phyloP scores from a whole-genome alignment of 2,888 invertebrate genomes.

The Fabriciana adippe region DNA sequence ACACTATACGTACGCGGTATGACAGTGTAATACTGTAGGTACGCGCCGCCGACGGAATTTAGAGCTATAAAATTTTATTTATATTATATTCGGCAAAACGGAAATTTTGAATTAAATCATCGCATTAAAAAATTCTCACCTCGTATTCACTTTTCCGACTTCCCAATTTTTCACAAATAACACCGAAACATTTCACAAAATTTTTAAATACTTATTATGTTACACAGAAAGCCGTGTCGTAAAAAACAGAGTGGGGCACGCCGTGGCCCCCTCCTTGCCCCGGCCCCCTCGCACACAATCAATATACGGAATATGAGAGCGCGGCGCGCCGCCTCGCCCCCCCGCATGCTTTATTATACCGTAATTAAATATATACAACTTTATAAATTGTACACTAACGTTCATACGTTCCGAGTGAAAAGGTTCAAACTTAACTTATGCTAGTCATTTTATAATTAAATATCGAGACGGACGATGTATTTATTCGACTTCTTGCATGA shows the following conservation, averaged over 20 bases:
- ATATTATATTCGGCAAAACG: constrained; percentile 66
- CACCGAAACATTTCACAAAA: constrained; percentile 82
- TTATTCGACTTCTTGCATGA: constrained; percentile 31
- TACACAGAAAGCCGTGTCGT: constrained; percentile 83
- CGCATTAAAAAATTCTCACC: constrained; percentile 71
- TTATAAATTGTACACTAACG: constrained; percentile 71
- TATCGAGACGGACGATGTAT: constrained; percentile 34
- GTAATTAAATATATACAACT: constrained; percentile 81
- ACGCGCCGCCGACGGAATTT: constrained; percentile 80
- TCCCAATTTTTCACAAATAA: constrained; percentile 79
- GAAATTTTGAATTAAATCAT: constrained; percentile 63
- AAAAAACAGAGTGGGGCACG: constrained; percentile 84
- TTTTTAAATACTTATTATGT: constrained; percentile 81
- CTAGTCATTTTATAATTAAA: constrained; percentile 38
- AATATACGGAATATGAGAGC: constrained; percentile 83
- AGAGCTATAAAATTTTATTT: constrained; percentile 75
- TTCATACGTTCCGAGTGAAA: constrained; percentile 57
- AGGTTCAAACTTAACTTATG: constrained; percentile 37
- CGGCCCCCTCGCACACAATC: constrained; percentile 82
- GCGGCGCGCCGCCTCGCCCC: constrained; percentile 81
- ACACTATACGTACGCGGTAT: constrained; percentile 83
- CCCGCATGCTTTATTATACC: constrained; percentile 82
- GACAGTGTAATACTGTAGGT: constrained; percentile 81
- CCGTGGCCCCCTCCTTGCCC: constrained; percentile 80
- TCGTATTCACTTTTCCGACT: constrained; percentile 73